phyloP scores from a whole-genome alignment of 2,797 vertebrate genomes.

The Peromyscus melanophrys region DNA sequence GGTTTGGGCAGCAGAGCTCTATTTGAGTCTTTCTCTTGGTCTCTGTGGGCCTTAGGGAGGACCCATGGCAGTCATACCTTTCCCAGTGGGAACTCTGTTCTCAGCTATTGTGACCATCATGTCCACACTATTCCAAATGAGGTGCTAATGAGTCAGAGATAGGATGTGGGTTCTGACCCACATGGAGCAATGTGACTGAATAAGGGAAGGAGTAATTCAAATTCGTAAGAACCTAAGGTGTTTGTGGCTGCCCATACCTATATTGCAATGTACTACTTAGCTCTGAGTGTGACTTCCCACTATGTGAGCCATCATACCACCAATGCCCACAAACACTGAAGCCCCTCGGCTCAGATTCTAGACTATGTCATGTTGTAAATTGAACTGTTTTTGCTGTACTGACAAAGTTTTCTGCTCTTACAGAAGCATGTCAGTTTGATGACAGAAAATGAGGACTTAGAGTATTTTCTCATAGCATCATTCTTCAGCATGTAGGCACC shows the following conservation, averaged over 20 bases:
- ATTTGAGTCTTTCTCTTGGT: rapidly evolving
- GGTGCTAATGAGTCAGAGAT: background rate
- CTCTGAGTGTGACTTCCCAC: background rate
- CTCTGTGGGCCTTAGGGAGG: rapidly evolving
- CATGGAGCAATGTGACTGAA: background rate
- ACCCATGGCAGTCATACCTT: rapidly evolving
- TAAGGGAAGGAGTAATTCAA: background rate
- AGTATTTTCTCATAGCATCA: background rate
- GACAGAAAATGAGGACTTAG: background rate
- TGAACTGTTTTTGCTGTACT: background rate
- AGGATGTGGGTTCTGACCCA: background rate
- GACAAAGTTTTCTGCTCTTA: background rate
- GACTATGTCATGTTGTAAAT: background rate
- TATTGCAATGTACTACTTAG: background rate
- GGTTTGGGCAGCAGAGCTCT: background rate
- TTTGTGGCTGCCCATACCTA: too few species aligned
- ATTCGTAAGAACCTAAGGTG: background rate
- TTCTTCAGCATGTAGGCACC: background rate
- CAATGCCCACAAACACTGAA: background rate
- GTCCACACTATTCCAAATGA: background rate
- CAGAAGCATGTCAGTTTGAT: background rate
- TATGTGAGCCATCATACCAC: background rate
- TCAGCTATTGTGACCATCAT: background rate
- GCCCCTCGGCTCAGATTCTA: background rate
- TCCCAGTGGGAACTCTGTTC: rapidly evolving